Base-by-base conservation (phyloP, 2,113 vertebrate genomes). In the Corydoras maculifer region DNA sequence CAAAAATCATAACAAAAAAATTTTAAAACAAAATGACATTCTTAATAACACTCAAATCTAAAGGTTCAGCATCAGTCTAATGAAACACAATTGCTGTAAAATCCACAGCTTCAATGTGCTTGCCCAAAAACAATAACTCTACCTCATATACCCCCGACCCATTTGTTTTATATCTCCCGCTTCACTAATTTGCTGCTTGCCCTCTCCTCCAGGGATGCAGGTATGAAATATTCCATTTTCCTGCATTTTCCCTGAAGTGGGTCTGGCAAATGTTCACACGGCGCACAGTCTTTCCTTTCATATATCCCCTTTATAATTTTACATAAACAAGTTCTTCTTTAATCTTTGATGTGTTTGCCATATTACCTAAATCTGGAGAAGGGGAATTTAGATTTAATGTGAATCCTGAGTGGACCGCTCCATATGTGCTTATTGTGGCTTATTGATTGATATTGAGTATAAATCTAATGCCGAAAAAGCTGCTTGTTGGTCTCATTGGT, bases 221-320 rank as follows among this genome's bases (percentile, higher is more conserved):
- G 87, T 88, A 86, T 88, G 88, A 91, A 89, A 90, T 88, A 90
- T 88, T 86, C 86, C 81, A 86, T 89, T 88, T 91, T 80, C 86
- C 87, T 89, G 87, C 82, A 78, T 86, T 86, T 84, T 88, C 88
- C 88, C 88, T 83, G 83, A 88, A 88, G 88, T 89, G 84, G 82
- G 71, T 70, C 82, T 90, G 88, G 88, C 88, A 85, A 54, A 76
- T 78, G 84, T 87, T 90, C 88, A 87, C 86, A 86, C 86, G 77
- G 84, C 81, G 74, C 81, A 80, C 83, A 25, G 83, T 82, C 82
- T 80, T 81, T 84, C 77, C 85, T 88, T 89, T 87, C 85, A 90
- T 87, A 86, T 83, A 79, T 49, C 67, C 78, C 73, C 78, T 25
- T 78, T 75, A 63, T 43, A 53, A 49, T 64, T 74, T 79, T 77